Evolutionary conservation across 2,888 invertebrate species (phyloP).

Genomic region (Ormyrus nitidulus): DNA sequence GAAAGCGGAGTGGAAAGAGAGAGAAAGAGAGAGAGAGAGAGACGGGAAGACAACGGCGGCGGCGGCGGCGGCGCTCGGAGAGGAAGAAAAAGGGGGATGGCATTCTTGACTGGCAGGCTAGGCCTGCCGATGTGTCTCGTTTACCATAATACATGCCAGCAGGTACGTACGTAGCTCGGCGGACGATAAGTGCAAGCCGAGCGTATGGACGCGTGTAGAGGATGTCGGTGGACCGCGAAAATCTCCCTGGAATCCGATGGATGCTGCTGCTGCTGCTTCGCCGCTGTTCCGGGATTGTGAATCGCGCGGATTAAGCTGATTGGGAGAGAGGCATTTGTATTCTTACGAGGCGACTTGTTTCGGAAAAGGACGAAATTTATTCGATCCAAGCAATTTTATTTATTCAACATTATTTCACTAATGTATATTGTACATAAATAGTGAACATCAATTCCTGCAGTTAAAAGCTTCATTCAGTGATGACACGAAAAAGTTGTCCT

Average conservation of each 20-base stretch:
- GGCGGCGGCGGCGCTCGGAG: background rate
- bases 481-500: too few relatives aligned
- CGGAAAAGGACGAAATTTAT: too few relatives aligned
- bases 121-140: slow-evolving; percentile 63
- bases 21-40: background rate
- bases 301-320: slow-evolving; percentile 1
- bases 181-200: slow-evolving; percentile 14
- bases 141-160: slow-evolving; percentile 67
- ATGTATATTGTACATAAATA: too few relatives aligned
- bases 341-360: too few relatives aligned
- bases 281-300: background rate
- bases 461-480: too few relatives aligned
- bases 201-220: background rate
- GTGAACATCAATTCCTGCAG: too few relatives aligned
- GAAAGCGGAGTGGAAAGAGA: background rate
- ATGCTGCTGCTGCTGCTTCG: background rate
- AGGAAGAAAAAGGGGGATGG: slow-evolving; percentile 1
- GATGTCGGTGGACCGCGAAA: slow-evolving; percentile 7
- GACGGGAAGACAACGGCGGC: slow-evolving; percentile 22
- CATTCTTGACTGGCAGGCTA: slow-evolving; percentile 65
- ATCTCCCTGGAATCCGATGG: slow-evolving; percentile 11
- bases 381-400: too few relatives aligned
- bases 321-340: background rate
- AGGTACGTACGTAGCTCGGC: too few relatives aligned
- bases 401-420: too few relatives aligned